phyloP scores from a whole-genome alignment of 2,797 vertebrate species.

The Lycodopsis pacificus region DNA sequence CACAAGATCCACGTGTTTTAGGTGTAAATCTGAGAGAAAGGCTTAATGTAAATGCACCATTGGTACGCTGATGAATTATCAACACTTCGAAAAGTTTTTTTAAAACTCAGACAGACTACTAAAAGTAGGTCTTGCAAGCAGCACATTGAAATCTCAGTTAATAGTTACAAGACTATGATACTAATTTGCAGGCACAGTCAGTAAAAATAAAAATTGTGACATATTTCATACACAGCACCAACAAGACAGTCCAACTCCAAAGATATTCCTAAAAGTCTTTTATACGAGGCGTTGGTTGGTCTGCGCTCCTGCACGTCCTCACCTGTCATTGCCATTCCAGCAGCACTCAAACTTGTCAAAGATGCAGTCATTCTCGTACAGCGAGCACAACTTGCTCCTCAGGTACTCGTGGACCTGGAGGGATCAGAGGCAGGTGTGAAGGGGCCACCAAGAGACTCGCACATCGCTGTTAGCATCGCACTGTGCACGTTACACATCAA shows the following conservation, averaged over 20 bases:
- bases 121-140: not conserved
- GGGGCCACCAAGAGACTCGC: not conserved
- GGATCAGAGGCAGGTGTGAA: conserved; percentile 11
- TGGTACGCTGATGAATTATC: not conserved
- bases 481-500: not conserved
- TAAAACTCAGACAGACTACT: not conserved
- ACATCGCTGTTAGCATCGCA: not conserved
- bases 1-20: not conserved
- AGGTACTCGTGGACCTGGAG: conserved; percentile 97
- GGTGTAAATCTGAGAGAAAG: not conserved
- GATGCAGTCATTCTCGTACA: conserved; percentile 99
- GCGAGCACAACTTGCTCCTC: conserved; percentile 98
- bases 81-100: not conserved
- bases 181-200: not conserved
- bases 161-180: not conserved
- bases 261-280: not conserved
- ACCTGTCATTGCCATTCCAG: conserved; percentile 98
- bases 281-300: not conserved
- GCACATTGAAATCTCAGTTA: not conserved
- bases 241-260: not conserved
- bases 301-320: conserved; percentile 23
- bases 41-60: not conserved
- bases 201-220: not conserved
- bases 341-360: conserved; percentile 99
- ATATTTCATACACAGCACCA: not conserved